These are phyloP conservation scores for Napeogenes inachia DNA, from an alignment of 2,888 invertebrate genomes.

Conservation along the genomic window DNA sequence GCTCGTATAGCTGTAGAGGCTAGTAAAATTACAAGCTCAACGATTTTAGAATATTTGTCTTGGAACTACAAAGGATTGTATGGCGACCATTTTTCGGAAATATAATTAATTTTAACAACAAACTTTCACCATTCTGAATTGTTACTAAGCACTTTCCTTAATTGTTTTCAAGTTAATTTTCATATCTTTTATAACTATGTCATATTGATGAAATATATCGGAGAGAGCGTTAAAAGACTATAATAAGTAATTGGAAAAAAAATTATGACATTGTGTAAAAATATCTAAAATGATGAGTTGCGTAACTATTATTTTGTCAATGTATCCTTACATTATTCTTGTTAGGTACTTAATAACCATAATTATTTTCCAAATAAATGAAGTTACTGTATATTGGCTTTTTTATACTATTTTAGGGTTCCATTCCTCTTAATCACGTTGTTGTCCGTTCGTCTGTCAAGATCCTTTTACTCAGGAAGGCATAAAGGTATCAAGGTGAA, in stretches of 20 bases:
- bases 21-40: conserved; percentile 28
- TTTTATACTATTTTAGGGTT: background rate
- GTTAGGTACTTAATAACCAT: conserved; percentile 9
- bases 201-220: conserved; percentile 27
- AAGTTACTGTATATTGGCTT: background rate
- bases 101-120: conserved; percentile 6
- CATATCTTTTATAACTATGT: background rate
- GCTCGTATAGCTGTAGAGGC: conserved; percentile 30
- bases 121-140: conserved; percentile 2
- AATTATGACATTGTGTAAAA: conserved; percentile 1
- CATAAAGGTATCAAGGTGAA: too few relatives aligned
- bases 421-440: too few relatives aligned
- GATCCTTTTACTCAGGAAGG: too few relatives aligned
- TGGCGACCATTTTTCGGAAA: conserved; percentile 7
- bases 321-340: conserved; percentile 10
- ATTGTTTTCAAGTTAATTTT: background rate
- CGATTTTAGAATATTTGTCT: background rate
- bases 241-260: conserved; percentile 1
- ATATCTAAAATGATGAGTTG: background rate
- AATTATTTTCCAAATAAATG: conserved; percentile 19
- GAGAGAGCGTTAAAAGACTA: conserved; percentile 67
- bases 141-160: background rate
- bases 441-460: too few relatives aligned
- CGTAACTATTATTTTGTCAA: background rate
- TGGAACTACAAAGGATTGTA: background rate